These are phyloP conservation scores for Picathartes gymnocephalus DNA, from an alignment of 2,113 vertebrate genomes.

Conservation along the genomic window DNA sequence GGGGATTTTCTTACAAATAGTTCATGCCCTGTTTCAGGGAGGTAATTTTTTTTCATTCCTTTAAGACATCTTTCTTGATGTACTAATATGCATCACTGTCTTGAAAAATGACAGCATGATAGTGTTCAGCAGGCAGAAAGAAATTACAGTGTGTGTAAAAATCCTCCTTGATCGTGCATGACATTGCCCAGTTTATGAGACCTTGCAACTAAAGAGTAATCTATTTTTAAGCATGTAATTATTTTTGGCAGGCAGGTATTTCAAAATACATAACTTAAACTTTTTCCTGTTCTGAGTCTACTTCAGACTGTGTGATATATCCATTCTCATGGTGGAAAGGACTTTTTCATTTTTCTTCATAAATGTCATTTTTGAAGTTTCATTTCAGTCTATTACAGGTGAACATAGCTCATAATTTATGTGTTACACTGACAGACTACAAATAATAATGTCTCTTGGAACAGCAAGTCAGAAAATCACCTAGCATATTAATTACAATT, in stretches of 20 bases:
- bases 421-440: conserved; percentile 40
- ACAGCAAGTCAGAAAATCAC: conserved; percentile 35
- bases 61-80: neutral
- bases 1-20: neutral
- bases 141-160: neutral
- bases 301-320: neutral
- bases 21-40: neutral
- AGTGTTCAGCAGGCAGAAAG: neutral
- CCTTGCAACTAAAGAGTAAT: neutral
- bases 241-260: conserved; percentile 2
- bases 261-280: neutral
- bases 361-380: conserved; percentile 65
- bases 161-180: neutral
- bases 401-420: conserved; percentile 46
- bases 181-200: neutral
- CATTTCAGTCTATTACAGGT: conserved; percentile 51
- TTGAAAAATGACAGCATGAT: neutral
- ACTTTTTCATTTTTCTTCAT: conserved; percentile 63
- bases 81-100: neutral
- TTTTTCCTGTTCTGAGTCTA: neutral
- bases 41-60: neutral
- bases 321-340: neutral
- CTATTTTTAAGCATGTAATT: conserved; percentile 7
- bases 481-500: conserved; percentile 46
- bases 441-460: conserved; percentile 52